These are phyloP conservation scores for Forbesichthys agassizii DNA, from an alignment of 2,113 vertebrate species.

Conservation along the genomic window DNA sequence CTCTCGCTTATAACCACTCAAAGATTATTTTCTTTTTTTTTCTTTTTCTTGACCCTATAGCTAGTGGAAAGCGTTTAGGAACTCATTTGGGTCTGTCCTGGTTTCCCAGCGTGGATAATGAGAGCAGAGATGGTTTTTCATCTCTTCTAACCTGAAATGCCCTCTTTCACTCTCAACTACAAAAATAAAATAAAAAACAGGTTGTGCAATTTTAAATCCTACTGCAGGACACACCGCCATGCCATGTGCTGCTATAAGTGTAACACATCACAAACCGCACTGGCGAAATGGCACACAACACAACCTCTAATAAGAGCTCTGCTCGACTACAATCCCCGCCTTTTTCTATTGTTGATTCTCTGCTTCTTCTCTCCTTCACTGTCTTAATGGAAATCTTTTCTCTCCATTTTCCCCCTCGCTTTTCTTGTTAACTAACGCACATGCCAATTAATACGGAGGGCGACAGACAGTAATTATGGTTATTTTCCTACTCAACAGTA, in stretches of 20 bases:
- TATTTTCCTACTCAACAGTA: neutral
- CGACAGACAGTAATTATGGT: neutral
- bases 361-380: neutral
- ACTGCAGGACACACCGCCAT: neutral
- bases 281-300: neutral
- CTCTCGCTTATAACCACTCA: constrained; percentile 25
- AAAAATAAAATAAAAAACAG: too few relatives aligned
- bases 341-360: neutral
- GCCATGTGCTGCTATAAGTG: neutral
- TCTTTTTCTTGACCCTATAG: constrained; percentile 34
- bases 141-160: constrained; percentile 14
- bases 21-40: constrained; percentile 9
- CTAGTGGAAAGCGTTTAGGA: constrained; percentile 41
- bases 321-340: too few relatives aligned
- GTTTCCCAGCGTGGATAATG: constrained; percentile 41
- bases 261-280: neutral
- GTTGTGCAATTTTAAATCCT: too few relatives aligned
- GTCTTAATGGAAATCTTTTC: neutral
- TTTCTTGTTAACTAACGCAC: neutral
- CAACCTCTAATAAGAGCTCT: too few relatives aligned
- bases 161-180: neutral
- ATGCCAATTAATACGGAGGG: neutral
- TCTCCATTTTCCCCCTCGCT: neutral
- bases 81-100: constrained; percentile 41
- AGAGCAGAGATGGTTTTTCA: constrained; percentile 34